These are phyloP conservation scores for Acronicta leporina DNA, from an alignment of 2,888 invertebrate genomes.

Conservation along the genomic window DNA sequence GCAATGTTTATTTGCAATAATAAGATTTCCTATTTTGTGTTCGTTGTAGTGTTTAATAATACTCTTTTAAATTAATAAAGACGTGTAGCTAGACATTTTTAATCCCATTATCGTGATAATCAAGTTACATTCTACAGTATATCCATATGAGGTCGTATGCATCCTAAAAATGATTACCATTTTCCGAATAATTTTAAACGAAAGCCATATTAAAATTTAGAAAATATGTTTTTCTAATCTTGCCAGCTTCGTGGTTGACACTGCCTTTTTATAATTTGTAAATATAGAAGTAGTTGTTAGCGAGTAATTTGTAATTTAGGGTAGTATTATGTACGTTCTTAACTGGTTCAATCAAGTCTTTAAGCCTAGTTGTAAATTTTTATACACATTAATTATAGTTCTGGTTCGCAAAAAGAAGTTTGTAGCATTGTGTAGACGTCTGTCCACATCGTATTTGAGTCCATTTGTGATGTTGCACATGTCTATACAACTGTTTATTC, in stretches of 20 bases:
- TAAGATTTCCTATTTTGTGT: slow-evolving; percentile 77
- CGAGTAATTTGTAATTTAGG: slow-evolving; percentile 33
- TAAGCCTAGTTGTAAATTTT: slow-evolving; percentile 11
- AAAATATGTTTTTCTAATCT: slow-evolving; percentile 84
- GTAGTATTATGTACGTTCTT: slow-evolving; percentile 48
- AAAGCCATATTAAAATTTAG: slow-evolving; percentile 88
- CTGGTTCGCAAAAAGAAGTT: slow-evolving; percentile 28
- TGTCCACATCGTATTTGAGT: slow-evolving; percentile 78
- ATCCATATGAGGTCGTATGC: slow-evolving; percentile 39
- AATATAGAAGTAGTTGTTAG: slow-evolving; percentile 76
- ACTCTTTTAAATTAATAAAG: slow-evolving; percentile 46
- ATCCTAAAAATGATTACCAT: slow-evolving; percentile 68
- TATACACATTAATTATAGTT: slow-evolving; percentile 3
- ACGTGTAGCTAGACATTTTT: slow-evolving; percentile 40
- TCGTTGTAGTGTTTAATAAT: slow-evolving; percentile 68
- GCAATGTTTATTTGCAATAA: slow-evolving; percentile 72
- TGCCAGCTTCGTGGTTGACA: slow-evolving; percentile 87
- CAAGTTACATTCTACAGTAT: slow-evolving; percentile 59
- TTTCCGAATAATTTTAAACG: slow-evolving; percentile 73
- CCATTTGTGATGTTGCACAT: slow-evolving; percentile 84
- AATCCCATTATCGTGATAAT: slow-evolving; percentile 49
- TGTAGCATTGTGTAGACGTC: slow-evolving; percentile 83
- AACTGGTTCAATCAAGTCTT: slow-evolving; percentile 28
- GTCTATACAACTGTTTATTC: slow-evolving; percentile 79
- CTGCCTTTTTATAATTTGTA: slow-evolving; percentile 85